Conservation (phyloP, 2,888 invertebrate species). For the Cataglyphis livida region DNA sequence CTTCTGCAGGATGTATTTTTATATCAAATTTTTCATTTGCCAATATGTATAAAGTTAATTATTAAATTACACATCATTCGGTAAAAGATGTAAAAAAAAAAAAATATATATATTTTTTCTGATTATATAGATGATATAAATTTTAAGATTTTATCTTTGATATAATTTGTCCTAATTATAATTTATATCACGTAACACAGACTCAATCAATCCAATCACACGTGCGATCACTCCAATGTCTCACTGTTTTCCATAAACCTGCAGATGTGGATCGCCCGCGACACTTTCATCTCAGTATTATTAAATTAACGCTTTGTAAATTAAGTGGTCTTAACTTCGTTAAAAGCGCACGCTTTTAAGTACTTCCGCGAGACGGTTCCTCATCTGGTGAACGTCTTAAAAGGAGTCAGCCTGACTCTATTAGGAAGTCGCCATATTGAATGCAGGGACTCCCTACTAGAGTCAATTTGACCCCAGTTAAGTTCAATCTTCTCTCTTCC, state of each 20-base stretch:
- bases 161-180: neutral
- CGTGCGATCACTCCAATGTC: neutral
- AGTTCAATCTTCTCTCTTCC: conserved; percentile 86
- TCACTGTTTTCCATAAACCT: neutral
- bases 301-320: conserved; percentile 63
- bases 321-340: conserved; percentile 62
- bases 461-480: conserved; percentile 98
- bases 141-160: neutral
- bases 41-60: neutral
- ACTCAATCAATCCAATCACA: neutral
- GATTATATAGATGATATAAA: neutral
- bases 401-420: conserved; percentile 98
- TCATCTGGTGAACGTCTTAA: conserved; percentile 88
- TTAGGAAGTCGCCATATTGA: conserved; percentile 96
- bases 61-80: neutral
- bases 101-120: neutral
- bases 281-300: neutral
- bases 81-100: neutral
- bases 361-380: conserved; percentile 64
- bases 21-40: neutral
- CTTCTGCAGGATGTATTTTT: neutral
- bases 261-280: neutral
- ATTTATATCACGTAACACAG: neutral
- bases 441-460: conserved; percentile 98
- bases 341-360: conserved; percentile 61